Evolutionary conservation across 2,888 invertebrate genomes (phyloP), one percentile per base, ranked within the genome.

Genomic region (Timema podura): DNA sequence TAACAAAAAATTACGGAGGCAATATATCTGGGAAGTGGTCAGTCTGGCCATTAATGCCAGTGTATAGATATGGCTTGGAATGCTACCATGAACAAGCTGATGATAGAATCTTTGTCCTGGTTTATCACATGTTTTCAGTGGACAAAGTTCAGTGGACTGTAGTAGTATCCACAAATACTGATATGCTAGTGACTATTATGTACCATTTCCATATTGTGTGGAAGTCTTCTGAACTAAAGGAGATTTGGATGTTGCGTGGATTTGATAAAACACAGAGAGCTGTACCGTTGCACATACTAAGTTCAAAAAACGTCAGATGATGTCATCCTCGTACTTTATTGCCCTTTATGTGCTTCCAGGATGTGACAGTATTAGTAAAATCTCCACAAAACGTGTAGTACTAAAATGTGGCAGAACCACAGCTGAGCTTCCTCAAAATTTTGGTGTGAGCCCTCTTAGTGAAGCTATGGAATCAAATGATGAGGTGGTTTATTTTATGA

Each of bases 161-260:
- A 6, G 15, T 57, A 13, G 5, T 9, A n/a, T n/a, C 15, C n/a
- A 57, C 13, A 57, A n/a, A 57, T 57, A n/a, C 57, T n/a, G 57
- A 57, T 57, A n/a, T 57, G 54, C 54, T 54, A 16, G 54, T 54
- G 16, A 54, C 54, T 54, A n/a, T 54, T 54, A n/a, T 8, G 54
- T 54, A 2, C 6, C 54, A 54, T 54, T 54, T 54, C 54, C n/a
- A 54, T 54, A n/a, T 15, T 7, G 6, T 7, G n/a, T 54, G 54
- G 54, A 6, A 57, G 8, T 11, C 0, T 57, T 9, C 6, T 16
- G 57, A n/a, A 57, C 57, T 57, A 54, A 57, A 57, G 13, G 57
- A n/a, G 15, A 57, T 57, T 57, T 57, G 57, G 57, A 57, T 57
- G 9, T 30, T 57, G 16, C 30, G 15, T n/a, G 57, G 57, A 16